phyloP scores from a whole-genome alignment of 2,888 invertebrate genomes.

The Amphiduros pacificus region DNA sequence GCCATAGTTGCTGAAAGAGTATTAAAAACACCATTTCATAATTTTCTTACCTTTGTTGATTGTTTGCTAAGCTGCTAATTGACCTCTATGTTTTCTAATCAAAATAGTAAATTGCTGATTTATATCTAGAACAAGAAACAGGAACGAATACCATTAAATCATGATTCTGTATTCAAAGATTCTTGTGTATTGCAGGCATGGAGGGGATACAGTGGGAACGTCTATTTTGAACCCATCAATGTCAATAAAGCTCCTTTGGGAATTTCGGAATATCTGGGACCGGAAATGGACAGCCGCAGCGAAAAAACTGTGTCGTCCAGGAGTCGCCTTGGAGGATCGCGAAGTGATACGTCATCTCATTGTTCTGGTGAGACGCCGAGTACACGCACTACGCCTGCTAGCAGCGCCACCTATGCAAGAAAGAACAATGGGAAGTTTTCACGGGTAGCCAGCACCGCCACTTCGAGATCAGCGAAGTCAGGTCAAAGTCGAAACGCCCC shows the following conservation, averaged over 20 bases:
- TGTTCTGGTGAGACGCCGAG: neutral
- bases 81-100: too few relatives aligned
- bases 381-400: neutral
- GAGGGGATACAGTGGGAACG: constrained; percentile 56
- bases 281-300: neutral
- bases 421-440: neutral
- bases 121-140: too few relatives aligned
- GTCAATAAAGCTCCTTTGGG: constrained; percentile 30
- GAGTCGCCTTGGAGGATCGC: neutral
- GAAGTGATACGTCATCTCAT: neutral
- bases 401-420: neutral
- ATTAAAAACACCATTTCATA: too few relatives aligned
- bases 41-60: too few relatives aligned
- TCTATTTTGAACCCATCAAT: constrained; percentile 55
- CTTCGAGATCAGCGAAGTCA: neutral
- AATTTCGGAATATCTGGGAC: neutral
- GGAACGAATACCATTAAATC: too few relatives aligned
- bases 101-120: too few relatives aligned
- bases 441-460: neutral
- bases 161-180: too few relatives aligned
- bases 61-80: too few relatives aligned
- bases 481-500: too few relatives aligned
- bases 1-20: too few relatives aligned
- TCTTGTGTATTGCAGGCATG: constrained; percentile 48
- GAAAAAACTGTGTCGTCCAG: neutral